These are phyloP conservation scores for Campoletis raptor DNA, from an alignment of 2,888 invertebrate species.

Conservation along the genomic window DNA sequence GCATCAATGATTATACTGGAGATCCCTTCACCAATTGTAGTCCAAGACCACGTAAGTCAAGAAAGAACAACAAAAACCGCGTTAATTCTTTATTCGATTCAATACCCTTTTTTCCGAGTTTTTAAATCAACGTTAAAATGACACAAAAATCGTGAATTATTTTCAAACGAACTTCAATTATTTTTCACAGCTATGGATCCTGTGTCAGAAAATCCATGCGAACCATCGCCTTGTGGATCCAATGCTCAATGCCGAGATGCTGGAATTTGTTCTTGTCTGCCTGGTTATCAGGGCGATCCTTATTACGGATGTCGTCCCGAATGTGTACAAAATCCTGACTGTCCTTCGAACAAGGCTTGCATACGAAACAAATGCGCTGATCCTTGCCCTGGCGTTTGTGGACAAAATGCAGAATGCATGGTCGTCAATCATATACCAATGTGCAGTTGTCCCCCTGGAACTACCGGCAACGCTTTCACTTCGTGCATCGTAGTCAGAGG, in stretches of 20 bases:
- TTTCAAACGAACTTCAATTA: background rate
- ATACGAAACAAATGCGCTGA: constrained; percentile 92
- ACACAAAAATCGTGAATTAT: background rate
- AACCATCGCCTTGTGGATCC: constrained; percentile 93
- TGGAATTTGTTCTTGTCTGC: constrained; percentile 92
- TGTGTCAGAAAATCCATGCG: constrained; percentile 89
- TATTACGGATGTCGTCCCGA: constrained; percentile 92
- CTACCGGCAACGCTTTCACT: constrained; percentile 90
- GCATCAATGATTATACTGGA: constrained; percentile 90
- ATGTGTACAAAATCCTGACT: constrained; percentile 94
- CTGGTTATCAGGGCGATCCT: constrained; percentile 91
- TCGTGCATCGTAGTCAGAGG: constrained; percentile 86
- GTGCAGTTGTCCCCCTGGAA: constrained; percentile 88
- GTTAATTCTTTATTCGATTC: background rate
- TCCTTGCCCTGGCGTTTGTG: constrained; percentile 93
- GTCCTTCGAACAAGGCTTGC: constrained; percentile 92
- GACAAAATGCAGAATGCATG: constrained; percentile 90
- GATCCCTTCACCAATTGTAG: constrained; percentile 89
- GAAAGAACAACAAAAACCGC: background rate
- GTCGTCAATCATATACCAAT: constrained; percentile 91
- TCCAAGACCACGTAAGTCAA: constrained; percentile 27
- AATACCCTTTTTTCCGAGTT: background rate
- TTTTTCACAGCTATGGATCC: constrained; percentile 82
- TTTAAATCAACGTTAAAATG: background rate
- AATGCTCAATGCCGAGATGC: constrained; percentile 92